phyloP scores from a whole-genome alignment of 2,113 vertebrate species.

The Heptranchias perlo region DNA sequence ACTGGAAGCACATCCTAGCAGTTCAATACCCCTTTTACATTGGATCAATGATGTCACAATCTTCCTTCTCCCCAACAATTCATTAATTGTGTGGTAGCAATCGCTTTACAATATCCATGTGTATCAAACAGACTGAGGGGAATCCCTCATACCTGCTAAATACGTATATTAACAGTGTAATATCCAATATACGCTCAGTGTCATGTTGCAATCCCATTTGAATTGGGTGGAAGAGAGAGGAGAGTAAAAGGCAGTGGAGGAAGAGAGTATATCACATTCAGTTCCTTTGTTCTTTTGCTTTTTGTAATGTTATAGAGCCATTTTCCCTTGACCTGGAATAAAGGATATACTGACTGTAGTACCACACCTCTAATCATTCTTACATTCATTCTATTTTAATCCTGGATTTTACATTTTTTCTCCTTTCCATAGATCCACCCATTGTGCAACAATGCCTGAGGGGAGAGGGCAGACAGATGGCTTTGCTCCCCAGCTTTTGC shows the following conservation, averaged over 20 bases:
- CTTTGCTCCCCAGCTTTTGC: not conserved
- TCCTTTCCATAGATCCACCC: not conserved
- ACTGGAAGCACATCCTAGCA: not conserved
- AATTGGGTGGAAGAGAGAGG: not conserved
- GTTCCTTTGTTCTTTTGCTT: not conserved
- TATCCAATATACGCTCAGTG: not conserved
- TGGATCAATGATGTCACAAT: not conserved
- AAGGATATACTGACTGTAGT: not conserved
- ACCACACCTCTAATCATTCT: not conserved
- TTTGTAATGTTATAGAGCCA: not conserved
- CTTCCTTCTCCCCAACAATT: not conserved
- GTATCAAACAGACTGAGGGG: not conserved
- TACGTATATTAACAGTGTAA: not conserved
- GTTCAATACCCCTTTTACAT: not conserved
- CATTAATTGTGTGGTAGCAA: not conserved
- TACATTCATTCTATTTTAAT: not conserved
- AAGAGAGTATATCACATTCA: not conserved
- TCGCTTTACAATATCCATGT: not conserved
- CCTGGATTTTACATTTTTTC: not conserved
- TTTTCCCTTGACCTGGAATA: not conserved
- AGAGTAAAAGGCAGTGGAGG: not conserved
- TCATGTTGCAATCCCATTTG: not conserved
- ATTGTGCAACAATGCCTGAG: not conserved
- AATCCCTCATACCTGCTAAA: conserved; percentile 13
- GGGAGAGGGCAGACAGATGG: not conserved